phyloP scores from a whole-genome alignment of 92 coral and sea anemone genomes.

The Porites lobata region DNA sequence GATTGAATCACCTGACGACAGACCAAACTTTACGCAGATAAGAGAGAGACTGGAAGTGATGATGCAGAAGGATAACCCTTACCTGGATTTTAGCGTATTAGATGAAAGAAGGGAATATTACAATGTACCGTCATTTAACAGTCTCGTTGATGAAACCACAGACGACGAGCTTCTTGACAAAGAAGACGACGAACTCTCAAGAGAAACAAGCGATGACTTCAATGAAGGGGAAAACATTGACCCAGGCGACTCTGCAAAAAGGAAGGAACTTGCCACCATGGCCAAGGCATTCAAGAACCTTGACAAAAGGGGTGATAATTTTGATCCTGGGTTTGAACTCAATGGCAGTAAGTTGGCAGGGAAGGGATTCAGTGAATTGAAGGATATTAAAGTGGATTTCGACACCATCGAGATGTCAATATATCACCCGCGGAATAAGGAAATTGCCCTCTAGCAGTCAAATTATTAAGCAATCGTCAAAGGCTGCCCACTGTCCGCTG shows the following conservation, averaged over 20 bases:
- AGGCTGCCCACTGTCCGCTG: not conserved
- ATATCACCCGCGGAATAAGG: constrained; percentile 17
- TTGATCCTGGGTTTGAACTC: not conserved
- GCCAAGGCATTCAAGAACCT: not conserved
- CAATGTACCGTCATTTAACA: constrained; percentile 86
- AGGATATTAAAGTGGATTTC: constrained; percentile 24
- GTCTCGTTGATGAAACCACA: constrained; percentile 54
- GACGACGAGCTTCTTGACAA: constrained; percentile 58
- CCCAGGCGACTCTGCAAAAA: not conserved
- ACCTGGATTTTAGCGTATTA: constrained; percentile 76
- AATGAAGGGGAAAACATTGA: not conserved
- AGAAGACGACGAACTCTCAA: not conserved
- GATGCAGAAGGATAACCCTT: constrained; percentile 82
- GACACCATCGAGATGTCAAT: constrained; percentile 40
- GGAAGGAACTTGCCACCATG: not conserved
- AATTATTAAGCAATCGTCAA: not conserved
- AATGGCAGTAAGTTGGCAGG: not conserved
- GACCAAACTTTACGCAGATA: constrained; percentile 74
- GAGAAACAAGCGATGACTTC: not conserved
- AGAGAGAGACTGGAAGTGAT: constrained; percentile 70
- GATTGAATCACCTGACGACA: constrained; percentile 73
- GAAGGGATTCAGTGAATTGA: not conserved
- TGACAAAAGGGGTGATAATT: not conserved
- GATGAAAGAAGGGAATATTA: constrained; percentile 84
- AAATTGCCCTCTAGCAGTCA: constrained; percentile 10